phyloP scores from a whole-genome alignment of 2,888 invertebrate genomes.

The Ceriagrion tenellum region DNA sequence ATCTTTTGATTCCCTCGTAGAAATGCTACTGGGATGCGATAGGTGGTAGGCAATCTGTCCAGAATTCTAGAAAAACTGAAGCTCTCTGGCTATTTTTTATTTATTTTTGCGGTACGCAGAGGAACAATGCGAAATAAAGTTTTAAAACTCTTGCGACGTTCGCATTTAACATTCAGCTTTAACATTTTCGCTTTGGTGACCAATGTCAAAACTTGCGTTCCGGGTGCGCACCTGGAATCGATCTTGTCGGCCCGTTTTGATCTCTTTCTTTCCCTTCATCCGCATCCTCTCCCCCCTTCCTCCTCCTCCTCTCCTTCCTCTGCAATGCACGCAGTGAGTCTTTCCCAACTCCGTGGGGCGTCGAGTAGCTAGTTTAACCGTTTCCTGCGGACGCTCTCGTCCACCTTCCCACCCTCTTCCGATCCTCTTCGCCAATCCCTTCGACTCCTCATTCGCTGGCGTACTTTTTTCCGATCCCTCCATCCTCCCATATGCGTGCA shows the following conservation, averaged over 20 bases:
- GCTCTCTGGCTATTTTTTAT: neutral
- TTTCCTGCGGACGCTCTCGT: neutral
- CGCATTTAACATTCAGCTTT: neutral
- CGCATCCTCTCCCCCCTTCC: neutral
- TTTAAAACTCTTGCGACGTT: neutral
- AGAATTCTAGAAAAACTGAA: neutral
- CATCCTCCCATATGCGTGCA: conserved; percentile 41
- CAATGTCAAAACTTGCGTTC: neutral
- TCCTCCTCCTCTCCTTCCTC: neutral
- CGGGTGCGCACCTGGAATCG: neutral
- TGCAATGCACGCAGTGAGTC: neutral
- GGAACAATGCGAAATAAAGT: neutral
- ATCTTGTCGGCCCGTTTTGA: neutral
- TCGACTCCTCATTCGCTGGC: neutral
- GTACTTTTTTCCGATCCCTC: neutral
- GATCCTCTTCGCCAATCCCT: neutral
- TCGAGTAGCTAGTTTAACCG: neutral
- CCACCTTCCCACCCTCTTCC: neutral
- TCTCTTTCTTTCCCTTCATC: neutral
- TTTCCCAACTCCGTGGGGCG: neutral
- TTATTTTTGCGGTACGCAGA: neutral
- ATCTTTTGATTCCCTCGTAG: too few relatives aligned
- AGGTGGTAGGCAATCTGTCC: neutral
- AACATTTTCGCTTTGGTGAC: neutral
- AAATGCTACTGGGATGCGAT: neutral